Base-by-base conservation (phyloP, 2,113 vertebrate genomes). In the Dasyornis broadbenti region DNA sequence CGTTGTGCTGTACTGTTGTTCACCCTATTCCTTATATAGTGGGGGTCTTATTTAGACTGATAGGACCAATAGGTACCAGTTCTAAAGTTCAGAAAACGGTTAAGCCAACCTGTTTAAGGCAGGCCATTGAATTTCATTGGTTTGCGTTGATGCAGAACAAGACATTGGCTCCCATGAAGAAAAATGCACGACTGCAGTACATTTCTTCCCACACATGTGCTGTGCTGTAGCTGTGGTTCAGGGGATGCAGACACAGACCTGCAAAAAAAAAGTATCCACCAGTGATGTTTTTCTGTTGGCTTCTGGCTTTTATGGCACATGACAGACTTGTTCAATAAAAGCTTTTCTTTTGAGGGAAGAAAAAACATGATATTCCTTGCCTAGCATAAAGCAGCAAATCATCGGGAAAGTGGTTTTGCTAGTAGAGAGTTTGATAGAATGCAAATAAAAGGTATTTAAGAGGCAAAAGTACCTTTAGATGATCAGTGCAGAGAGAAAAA, bases 191-290 rank as follows among this genome's bases (percentile, higher is more conserved):
- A 15, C 68, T 71, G n/a, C n/a, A 19, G 22, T 56, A 17, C 22
- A 2, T 52, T 54, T 35, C 40, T 73, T 73, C 45, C 37, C 14
- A 1, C n/a, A 27, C 7, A 13, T 3, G 1, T 1, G 0, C 27
- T 16, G 8, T 39, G 18, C 40, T 37, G 15, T 49, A 50, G 54
- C 44, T 70, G 52, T 15, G 7, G 22, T 49, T 59, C 31, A 26
- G 17, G 31, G 19, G 7, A 89, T 61, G 15, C 4, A 45, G 16
- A 47, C 19, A 52, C 23, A 83, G 54, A 64, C 12, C 57, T 44
- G 15, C 21, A 40, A 35, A 82, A 68, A 72, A 70, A 82, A 47
- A 53, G 1, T n/a, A 39, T 59, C 37, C 57, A n/a, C 24, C 16
- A 5, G 7, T 56, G 22, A 61, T 28, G 22, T 8, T 47, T n/a